Evolutionary conservation across 1,140 invertebrate genomes (phyloP), one percentile per base, ranked within the genome.

Genomic region (Latrodectus geometricus): DNA sequence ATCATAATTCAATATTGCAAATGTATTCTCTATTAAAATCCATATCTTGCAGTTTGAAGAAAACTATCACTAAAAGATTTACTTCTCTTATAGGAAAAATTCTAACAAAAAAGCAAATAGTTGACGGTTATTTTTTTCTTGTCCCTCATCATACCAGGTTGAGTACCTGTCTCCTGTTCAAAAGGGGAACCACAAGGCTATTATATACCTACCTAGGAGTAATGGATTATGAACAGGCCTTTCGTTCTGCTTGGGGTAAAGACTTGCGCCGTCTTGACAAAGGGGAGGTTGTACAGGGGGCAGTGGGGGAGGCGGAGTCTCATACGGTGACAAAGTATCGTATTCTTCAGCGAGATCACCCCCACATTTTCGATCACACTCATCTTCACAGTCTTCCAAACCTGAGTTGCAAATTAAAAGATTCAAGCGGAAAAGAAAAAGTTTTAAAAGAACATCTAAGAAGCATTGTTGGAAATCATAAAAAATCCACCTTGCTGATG

Each of bases 311-410:
- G 76, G 85, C n/a, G 85, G 76, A 79, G 85, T 65, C 52, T 87
- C 85, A 35, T 87, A 87, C 14, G 85, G 70, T 73, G 77, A 73
- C 74, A 87, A 54, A 74, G 76, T 56, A 48, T 87, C 85, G 70
- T 87, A 87, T 12, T 87, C 85, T 50, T 87, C 85, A 9, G 70
- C 68, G 4, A 87, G 85, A 11, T 87, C 85, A 35, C 74, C 74
- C 73, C 83, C 74, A 21, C 76, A 80, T 70, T 87, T 87, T 50
- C 68, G 21, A 65, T 87, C 85, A 66, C 85, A 87, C 20, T 87
- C 85, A 48, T 87, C 85, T 52, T 87, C 85, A 48, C 85, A 80
- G 50, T 87, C 85, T 50, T 87, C 85, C 85, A 87, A 52, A 76
- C 85, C 85, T 87, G 61, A 21, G 72, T 87, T 73, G 77, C 77